These are phyloP conservation scores for Ctenicera cuprea DNA, from an alignment of 2,888 invertebrate genomes.

Conservation along the genomic window DNA sequence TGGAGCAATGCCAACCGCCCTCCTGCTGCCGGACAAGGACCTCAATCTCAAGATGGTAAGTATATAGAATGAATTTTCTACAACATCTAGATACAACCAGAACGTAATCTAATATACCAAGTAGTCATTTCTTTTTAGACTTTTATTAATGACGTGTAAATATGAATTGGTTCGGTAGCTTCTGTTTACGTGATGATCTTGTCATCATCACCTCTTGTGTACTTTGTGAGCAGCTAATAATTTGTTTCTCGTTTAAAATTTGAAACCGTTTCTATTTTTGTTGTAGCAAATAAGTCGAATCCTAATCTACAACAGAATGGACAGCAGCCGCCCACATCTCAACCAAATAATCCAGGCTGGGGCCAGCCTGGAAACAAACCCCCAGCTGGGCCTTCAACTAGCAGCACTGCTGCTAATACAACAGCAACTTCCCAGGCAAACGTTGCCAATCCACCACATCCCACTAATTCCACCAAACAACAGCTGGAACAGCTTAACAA, in stretches of 20 bases:
- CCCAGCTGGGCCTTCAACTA: conserved; percentile 52
- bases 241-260: neutral
- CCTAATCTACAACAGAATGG: conserved; percentile 72
- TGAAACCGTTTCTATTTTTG: neutral
- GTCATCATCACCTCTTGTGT: neutral
- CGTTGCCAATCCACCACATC: conserved; percentile 61
- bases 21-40: conserved; percentile 67
- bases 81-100: no score
- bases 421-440: conserved; percentile 61
- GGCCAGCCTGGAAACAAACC: conserved; percentile 60
- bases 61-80: neutral
- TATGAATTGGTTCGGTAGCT: conserved; percentile 25
- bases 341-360: conserved; percentile 71
- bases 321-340: conserved; percentile 70
- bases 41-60: conserved; percentile 68
- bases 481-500: conserved; percentile 92
- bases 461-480: conserved; percentile 84
- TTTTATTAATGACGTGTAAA: neutral
- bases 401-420: conserved; percentile 42
- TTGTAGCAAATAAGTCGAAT: conserved; percentile 69
- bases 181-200: neutral
- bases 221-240: neutral
- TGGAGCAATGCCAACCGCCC: conserved; percentile 71
- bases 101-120: no score
- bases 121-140: neutral